Evolutionary conservation across 2,888 invertebrate genomes (phyloP), one percentile per base, ranked within the genome.

Genomic region (Lathronympha strigana): DNA sequence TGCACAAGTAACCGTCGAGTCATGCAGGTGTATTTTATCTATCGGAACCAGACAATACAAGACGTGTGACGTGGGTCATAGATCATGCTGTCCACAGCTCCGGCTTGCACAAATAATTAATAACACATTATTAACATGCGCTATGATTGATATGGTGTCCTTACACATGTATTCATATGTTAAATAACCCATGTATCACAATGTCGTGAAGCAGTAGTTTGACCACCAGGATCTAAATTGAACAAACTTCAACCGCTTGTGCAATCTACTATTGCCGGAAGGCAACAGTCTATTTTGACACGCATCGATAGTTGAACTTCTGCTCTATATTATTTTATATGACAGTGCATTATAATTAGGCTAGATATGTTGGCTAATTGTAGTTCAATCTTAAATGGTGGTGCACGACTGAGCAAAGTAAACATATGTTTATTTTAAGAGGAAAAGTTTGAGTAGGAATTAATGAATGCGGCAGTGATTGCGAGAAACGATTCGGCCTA

Each of bases 111-210:
- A 17, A 15, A 61, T 61, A 66, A 66, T 66, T 54, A 66, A 66
- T 66, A 54, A 51, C 5, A 54, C 60, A 54, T 54, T 45, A 66
- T 66, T 54, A 66, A 23, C 53, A 28, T 17, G 8, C 28, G 40
- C 28, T 31, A 53, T 61, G 66, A 66, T 66, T 38, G 66, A 66
- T 66, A 47, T 47, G 36, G 53, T 61, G 60, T 61, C 66, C 66
- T 61, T 66, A 61, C 66, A 49, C 47, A 38, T 66, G 64, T 64
- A 60, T 60, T 25, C 50, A 0, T 53, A 38, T 64, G 60, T 49
- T 53, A 28, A 53, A 31, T 51, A 23, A 50, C 2, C 21, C 21
- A 66, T 47, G n/a, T 5, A 33, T 31, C 33, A 45, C 47, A 45
- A 21, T 21, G 33, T 8, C n/a, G 15, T 36, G 25, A 13, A 17